These are phyloP conservation scores for Dendrolimus pini DNA, from an alignment of 2,888 invertebrate genomes.

Conservation along the genomic window DNA sequence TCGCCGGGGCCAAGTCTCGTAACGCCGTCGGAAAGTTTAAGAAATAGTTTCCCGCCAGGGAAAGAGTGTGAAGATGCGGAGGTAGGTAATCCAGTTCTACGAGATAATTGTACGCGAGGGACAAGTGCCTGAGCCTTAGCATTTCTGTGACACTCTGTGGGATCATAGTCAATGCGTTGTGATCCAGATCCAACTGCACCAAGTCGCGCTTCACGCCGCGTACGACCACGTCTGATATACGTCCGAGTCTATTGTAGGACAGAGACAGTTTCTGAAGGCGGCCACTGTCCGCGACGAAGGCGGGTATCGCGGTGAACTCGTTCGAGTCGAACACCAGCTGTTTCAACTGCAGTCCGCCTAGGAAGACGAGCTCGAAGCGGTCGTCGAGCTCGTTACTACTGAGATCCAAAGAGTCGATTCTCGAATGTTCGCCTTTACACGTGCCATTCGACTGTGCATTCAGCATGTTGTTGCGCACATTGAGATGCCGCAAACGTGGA, in stretches of 20 bases:
- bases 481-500: constrained; percentile 79
- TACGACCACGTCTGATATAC: constrained; percentile 80
- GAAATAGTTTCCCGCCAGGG: constrained; percentile 84
- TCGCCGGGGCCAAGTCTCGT: constrained; percentile 76
- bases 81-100: constrained; percentile 69
- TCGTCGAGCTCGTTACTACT: constrained; percentile 85
- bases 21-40: constrained; percentile 80
- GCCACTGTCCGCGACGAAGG: constrained; percentile 78
- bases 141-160: constrained; percentile 79
- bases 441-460: constrained; percentile 24
- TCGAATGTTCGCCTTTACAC: constrained; percentile 56
- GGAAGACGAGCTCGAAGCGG: constrained; percentile 78
- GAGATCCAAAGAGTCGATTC: constrained; percentile 85
- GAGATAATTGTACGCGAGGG: constrained; percentile 86
- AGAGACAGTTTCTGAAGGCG: constrained; percentile 84
- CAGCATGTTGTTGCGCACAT: constrained; percentile 68
- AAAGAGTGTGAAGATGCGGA: constrained; percentile 80
- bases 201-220: constrained; percentile 80
- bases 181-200: constrained; percentile 86
- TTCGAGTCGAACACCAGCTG: constrained; percentile 87
- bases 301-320: constrained; percentile 79
- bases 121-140: constrained; percentile 81
- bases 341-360: constrained; percentile 79
- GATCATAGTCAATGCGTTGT: constrained; percentile 80
- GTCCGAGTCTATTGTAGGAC: constrained; percentile 81